Evolutionary conservation across 2,113 vertebrate genomes (phyloP).

Genomic region (Lichenostomus cassidix): DNA sequence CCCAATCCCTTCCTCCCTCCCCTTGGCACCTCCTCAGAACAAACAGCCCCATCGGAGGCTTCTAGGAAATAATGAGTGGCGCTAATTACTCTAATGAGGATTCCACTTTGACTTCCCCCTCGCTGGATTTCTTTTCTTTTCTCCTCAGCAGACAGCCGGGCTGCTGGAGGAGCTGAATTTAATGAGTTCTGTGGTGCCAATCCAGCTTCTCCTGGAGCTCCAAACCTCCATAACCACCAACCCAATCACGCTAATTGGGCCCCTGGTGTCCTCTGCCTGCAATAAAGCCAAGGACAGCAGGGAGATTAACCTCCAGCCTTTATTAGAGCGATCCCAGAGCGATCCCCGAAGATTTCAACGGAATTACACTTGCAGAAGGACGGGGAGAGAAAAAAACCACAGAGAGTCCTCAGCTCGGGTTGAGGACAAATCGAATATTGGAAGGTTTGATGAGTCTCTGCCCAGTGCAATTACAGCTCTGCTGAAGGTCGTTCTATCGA

Average conservation of each 20-base stretch:
- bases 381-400: not conserved
- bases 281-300: constrained; percentile 31
- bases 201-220: constrained; percentile 32
- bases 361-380: not conserved
- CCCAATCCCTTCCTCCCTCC: not conserved
- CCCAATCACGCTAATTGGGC: constrained; percentile 53
- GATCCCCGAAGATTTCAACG: not conserved
- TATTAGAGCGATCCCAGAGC: not conserved
- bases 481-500: not conserved
- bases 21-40: constrained; percentile 9
- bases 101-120: constrained; percentile 16
- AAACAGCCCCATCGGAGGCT: not conserved
- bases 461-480: not conserved
- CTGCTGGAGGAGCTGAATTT: not conserved
- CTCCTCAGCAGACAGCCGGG: not conserved
- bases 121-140: not conserved
- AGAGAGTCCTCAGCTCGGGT: not conserved
- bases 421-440: constrained; percentile 17
- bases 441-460: not conserved
- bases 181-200: constrained; percentile 28
- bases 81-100: constrained; percentile 58
- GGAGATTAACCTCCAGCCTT: constrained; percentile 34
- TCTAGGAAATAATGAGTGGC: constrained; percentile 45
- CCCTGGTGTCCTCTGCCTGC: constrained; percentile 18
- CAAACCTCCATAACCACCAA: not conserved